Base-by-base conservation (phyloP, 2,888 invertebrate species). In the Diarsia rubi region DNA sequence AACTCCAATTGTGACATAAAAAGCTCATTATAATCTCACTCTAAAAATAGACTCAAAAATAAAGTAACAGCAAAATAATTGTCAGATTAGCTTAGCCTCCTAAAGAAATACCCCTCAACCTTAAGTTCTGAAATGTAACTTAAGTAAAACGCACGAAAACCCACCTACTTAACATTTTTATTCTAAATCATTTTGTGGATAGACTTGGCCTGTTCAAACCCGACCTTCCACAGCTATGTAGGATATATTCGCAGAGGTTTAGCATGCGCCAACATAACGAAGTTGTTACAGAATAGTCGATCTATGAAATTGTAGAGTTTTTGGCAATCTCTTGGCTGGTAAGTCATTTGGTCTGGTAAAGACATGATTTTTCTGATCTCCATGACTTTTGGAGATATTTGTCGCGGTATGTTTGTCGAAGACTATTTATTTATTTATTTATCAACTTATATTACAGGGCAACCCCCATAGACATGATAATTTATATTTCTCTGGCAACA, bases 141-240 rank as follows among this genome's bases (percentile, higher is more conserved):
- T n/a, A 64, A 42, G 57, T 62, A 68, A 59, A 19, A 11, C n/a
- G 21, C 47, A 57, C 3, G 16, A 64, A 49, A 27, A 9, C 27
- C n/a, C n/a, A 27, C 14, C 8, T 5, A n/a, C 69, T 77, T n/a
- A 45, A 64, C 31, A 24, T 78, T 83, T 68, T 69, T 64, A 69
- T 37, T 24, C 11, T 60, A 24, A 69, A 49, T 47, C 52, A 64
- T 78, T 78, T 83, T n/a, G 19, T 31, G 16, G 59, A 49, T 79
- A 65, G 65, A 60, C 42, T 70, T 9, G 27, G 16, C 12, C 14
- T 21, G 37, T 24, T 9, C 42, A 62, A 62, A 21, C 42, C 3
- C 42, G 62, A n/a, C 42, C 8, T 14, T 42, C n/a, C n/a, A 42
- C 62, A 14, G 14, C 42, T 14, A 62, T 42, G 1, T 42, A 14